Percentiles rank a stretch among this genome's conserved stretches.
phyloP scores from a whole-genome alignment of 2,113 vertebrate genomes.

The Lates calcarifer region DNA sequence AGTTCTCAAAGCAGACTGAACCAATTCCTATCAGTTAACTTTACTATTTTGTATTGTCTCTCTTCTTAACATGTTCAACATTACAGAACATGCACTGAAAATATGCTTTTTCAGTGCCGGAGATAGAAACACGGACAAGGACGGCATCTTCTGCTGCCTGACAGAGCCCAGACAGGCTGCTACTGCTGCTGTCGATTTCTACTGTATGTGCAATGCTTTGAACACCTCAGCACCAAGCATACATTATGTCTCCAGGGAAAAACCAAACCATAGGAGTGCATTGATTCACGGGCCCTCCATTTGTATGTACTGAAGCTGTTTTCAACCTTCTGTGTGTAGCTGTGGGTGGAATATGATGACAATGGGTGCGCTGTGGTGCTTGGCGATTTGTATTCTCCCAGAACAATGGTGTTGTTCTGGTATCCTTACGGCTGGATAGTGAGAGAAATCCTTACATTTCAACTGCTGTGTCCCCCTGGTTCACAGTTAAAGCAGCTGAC shows the following conservation, averaged over 20 bases:
- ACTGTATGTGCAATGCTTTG: slow-evolving; percentile 8
- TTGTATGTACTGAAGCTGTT: slow-evolving; percentile 22
- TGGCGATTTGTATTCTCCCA: not conserved
- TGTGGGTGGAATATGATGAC: slow-evolving; percentile 26
- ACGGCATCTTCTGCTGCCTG: slow-evolving; percentile 24
- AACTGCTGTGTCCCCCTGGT: not conserved
- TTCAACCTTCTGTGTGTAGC: not conserved
- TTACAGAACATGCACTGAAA: slow-evolving; percentile 5
- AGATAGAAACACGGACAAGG: slow-evolving; percentile 20
- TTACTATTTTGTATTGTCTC: not conserved
- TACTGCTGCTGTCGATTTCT: slow-evolving; percentile 41
- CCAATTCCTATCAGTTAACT: not conserved
- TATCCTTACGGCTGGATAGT: not conserved
- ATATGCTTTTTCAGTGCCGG: slow-evolving; percentile 5
- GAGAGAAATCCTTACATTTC: not conserved
- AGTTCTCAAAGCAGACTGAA: not conserved
- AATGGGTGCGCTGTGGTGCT: not conserved
- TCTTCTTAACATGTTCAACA: slow-evolving; percentile 2
- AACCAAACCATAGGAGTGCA: slow-evolving; percentile 31
- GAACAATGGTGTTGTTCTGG: not conserved
- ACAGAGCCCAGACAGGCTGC: slow-evolving; percentile 25
- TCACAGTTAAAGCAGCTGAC: not conserved
- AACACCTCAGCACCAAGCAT: slow-evolving; percentile 33
- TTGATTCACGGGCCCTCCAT: slow-evolving; percentile 44
- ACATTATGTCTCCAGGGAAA: slow-evolving; percentile 41